Evolutionary conservation across 2,113 vertebrate species (phyloP), one percentile per base, ranked within the genome.

Genomic region (Malurus elegans): DNA sequence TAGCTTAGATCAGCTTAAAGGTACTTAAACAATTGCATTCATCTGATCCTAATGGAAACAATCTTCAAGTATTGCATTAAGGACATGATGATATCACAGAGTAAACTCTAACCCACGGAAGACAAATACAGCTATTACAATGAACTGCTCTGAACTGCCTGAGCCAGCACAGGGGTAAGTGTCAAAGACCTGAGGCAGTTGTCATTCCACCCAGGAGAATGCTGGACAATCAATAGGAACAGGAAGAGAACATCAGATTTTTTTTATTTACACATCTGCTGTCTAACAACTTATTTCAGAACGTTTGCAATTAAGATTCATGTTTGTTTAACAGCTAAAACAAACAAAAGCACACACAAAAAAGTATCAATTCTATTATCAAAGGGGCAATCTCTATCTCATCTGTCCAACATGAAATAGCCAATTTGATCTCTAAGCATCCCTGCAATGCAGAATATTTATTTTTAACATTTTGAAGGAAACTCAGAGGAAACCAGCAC

Each of bases 61-160:
- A 73, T 75, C n/a, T 47, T 81, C 7, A 74, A 71, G 34, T 34
- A 66, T 40, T 90, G 51, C 29, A 83, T 79, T 95, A 87, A 40
- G 79, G 44, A 70, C 58, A 78, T 78, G 34, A 48, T 80, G 79
- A 74, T 53, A 78, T 70, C 62, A 94, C 69, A 90, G 60, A 74
- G 44, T 53, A 90, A 96, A 95, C 53, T 84, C 72, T 66, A 86
- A 94, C 78, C 65, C 88, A 57, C 5, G 0, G 54, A 92, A 95
- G 44, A 92, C 84, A 96, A 97, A 95, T n/a, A 74, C 24, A 96
- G 74, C 60, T 94, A 74, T 96, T 93, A 84, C 75, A 92, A 95
- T 95, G 94, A 97, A 96, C 93, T 95, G 89, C 31, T 93, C 18
- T 82, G 47, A 95, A 93, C 69, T 93, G 38, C 70, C 54, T 87